Conservation (phyloP, 2,888 invertebrate species). For the Drosophila emarginata region DNA sequence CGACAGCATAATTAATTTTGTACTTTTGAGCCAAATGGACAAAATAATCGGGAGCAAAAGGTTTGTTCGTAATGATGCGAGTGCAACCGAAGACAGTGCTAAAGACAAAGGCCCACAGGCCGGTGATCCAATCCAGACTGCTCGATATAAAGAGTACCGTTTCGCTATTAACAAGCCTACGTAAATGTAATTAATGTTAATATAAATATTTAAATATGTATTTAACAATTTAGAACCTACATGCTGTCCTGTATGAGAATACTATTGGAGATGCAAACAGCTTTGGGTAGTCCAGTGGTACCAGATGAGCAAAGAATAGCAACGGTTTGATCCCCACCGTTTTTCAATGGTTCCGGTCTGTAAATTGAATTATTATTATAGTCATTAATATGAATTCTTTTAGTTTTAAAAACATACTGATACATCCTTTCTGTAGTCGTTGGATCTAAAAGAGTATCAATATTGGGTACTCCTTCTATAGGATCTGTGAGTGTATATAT, state of each 20-base stretch:
- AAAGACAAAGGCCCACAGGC: constrained; percentile 50
- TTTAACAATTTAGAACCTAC: constrained; percentile 28
- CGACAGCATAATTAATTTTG: constrained; percentile 57
- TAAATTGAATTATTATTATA: background rate
- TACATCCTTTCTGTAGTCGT: constrained; percentile 49
- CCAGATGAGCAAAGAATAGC: constrained; percentile 72
- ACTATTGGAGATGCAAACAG: constrained; percentile 56
- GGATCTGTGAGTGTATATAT: constrained; percentile 51
- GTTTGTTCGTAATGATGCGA: constrained; percentile 63
- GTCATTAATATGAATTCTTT: background rate
- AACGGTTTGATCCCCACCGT: constrained; percentile 55
- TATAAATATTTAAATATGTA: background rate
- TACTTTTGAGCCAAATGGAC: constrained; percentile 66
- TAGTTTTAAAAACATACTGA: constrained; percentile 29
- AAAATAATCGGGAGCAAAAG: constrained; percentile 63
- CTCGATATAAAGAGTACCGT: constrained; percentile 54
- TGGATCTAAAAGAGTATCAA: constrained; percentile 44
- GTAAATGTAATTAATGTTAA: rapidly evolving
- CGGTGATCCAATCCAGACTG: constrained; percentile 68
- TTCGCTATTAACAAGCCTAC: constrained; percentile 49
- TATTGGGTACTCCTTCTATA: constrained; percentile 45
- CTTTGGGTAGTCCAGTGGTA: constrained; percentile 70
- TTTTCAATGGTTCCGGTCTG: constrained; percentile 47
- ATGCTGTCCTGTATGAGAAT: constrained; percentile 46
- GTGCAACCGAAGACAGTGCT: constrained; percentile 53